These are phyloP conservation scores for Gambusia holbrooki DNA, from an alignment of 2,113 vertebrate genomes.

Conservation along the genomic window DNA sequence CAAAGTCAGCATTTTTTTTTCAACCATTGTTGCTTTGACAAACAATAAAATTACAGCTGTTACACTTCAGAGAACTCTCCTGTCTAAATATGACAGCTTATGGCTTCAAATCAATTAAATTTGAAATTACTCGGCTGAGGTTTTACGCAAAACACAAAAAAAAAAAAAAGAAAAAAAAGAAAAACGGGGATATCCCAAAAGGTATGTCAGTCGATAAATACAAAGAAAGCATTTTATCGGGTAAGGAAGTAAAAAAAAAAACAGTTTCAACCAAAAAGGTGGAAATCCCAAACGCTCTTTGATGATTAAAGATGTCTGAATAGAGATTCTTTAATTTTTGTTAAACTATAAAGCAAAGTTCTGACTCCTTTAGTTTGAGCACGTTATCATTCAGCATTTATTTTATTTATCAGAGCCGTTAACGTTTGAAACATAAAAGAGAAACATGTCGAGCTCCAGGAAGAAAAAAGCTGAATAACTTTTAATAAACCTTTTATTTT, in stretches of 20 bases:
- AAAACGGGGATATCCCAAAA: not conserved
- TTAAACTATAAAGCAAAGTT: not conserved
- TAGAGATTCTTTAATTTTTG: not conserved
- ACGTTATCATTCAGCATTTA: not conserved
- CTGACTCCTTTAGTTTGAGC: not conserved
- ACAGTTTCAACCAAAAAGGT: not conserved
- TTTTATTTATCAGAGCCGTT: not conserved
- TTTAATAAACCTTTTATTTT: not conserved
- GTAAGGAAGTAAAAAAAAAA: not conserved
- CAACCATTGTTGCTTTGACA: not conserved
- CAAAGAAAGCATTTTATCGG: not conserved
- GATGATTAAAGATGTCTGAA: not conserved
- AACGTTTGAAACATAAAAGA: not conserved
- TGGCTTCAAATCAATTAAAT: not conserved
- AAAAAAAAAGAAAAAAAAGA: not conserved
- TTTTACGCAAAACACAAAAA: not conserved
- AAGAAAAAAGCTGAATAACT: not conserved
- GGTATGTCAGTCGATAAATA: not conserved
- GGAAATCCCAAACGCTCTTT: not conserved
- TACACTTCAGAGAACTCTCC: not conserved
- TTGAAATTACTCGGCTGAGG: not conserved
- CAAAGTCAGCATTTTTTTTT: not conserved
- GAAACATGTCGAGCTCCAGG: not conserved
- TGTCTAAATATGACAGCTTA: not conserved
- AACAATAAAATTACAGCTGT: not conserved